Evolutionary conservation across 2,797 vertebrate genomes (phyloP), one percentile per base, ranked within the genome.

Genomic region (Paedocypris micromegethes): DNA sequence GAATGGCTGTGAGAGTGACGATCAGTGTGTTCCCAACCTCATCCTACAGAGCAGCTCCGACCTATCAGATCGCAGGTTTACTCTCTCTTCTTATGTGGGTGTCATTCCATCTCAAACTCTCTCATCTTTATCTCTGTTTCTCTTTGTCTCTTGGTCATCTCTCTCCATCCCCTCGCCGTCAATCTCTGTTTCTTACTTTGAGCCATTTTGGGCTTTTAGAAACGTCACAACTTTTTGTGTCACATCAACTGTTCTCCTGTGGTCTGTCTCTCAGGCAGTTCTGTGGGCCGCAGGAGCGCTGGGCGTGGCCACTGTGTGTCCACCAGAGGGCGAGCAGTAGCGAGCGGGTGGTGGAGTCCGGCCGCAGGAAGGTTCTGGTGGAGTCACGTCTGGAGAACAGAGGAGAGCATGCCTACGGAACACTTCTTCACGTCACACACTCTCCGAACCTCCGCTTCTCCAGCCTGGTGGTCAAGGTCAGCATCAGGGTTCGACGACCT

Each of bases 1-100:
- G 95, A 98, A 97, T 0, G 96, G 95, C 5, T 98, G 96, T 81
- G 93, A 88, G 0, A 91, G 93, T 72, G 95, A 98, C 0, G 93
- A 97, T 23, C 87, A 79, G 70, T 98, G 96, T 1, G 86, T 93
- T 7, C 92, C 96, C 0, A 91, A 97, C 70, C 90, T 98, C 23
- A 68, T 89, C 78, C 87, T 98, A 47, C 85, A 92, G 1, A 90
- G 89, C 65, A 87, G 68, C 62, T 89, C 89, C 0, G 95, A 97
- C 66, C 83, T 98, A 9, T 84, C 89, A 72, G 90, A 86, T 3
- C 85, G 85, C 62, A 85, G 85, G 95, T 96, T 80, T 92, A 89
- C 67, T 48, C 45, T 42, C 42, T 52, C 2, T 2, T 45, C 43
- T 43, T 41, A 41, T 41, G 47, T 2, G 39, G 39, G 4, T 41